A percentile compares a stretch with the other conserved stretches of the same genome.
Evolutionary conservation across 2,797 vertebrate species (phyloP).

Genomic region (Odontamblyopus rebecca): DNA sequence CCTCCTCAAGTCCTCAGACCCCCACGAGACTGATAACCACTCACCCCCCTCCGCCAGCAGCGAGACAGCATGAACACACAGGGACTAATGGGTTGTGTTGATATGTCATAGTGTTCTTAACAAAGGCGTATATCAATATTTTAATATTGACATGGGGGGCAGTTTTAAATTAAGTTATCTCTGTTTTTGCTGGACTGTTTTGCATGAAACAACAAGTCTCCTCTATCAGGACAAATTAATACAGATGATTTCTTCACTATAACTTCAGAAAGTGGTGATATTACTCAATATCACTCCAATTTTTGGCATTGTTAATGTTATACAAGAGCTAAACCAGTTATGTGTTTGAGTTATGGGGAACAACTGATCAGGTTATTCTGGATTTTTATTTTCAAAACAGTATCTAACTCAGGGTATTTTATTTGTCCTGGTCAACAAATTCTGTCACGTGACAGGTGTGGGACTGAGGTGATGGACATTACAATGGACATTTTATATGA

Average conservation of each 20-base stretch:
- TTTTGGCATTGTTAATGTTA: too few species aligned
- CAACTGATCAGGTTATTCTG: not conserved
- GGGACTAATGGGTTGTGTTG: too few species aligned
- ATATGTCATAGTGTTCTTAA: not conserved
- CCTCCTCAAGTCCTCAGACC: conserved; percentile 72
- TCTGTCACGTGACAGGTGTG: not conserved
- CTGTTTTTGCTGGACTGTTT: too few species aligned
- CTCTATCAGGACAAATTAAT: too few species aligned
- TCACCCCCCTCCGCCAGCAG: conserved; percentile 70
- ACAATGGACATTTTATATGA: not conserved
- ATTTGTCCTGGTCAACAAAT: not conserved
- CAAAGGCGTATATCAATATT: not conserved
- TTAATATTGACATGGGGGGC: not conserved
- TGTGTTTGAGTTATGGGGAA: too few species aligned
- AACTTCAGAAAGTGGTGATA: too few species aligned
- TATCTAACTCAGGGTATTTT: not conserved
- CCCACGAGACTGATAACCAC: conserved; percentile 67
- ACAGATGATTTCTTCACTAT: too few species aligned
- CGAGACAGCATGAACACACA: conserved; percentile 55
- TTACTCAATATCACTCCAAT: too few species aligned
- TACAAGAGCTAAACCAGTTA: too few species aligned
- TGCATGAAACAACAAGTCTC: too few species aligned
- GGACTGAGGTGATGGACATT: not conserved
- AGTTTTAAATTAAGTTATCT: not conserved
- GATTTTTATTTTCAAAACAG: not conserved